Evolutionary conservation across 1,140 invertebrate species (phyloP), one percentile per base, ranked within the genome.

Genomic region (Diprion similis): DNA sequence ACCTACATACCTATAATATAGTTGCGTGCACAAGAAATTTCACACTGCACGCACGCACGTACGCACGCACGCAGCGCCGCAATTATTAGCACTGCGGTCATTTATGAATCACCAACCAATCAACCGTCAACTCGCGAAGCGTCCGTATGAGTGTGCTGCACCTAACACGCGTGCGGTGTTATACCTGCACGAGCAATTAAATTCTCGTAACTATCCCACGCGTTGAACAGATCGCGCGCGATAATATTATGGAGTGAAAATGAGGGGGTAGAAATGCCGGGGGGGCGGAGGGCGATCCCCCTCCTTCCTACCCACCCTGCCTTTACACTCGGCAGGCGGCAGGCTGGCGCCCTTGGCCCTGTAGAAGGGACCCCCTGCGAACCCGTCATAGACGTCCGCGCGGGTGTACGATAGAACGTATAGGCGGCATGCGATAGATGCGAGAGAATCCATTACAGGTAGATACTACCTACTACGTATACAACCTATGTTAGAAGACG

Each of bases 31-130:
- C 2, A 37, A 37, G 24, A 37, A 37, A 37, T 37, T 3, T 37
- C 24, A 37, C 24, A 37, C n/a, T n/a, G n/a, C n/a, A n/a, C n/a
- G n/a, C n/a, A n/a, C n/a, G n/a, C 24, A 37, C 24, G n/a, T n/a
- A n/a, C 24, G 24, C 1, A 37, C 24, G 24, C 24, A 37, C 24
- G 24, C 24, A 37, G 24, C 24, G 24, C 24, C 6, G 24, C 24
- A 37, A 37, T 37, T 37, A 37, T 6, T 1, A 37, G 24, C 24
- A 37, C 24, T 6, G 24, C 6, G 24, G 24, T 37, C 24, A 37
- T 37, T 59, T 70, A 78, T 84, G 82, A 84, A 82, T 84, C 83
- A 84, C 81, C 80, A 75, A 84, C 81, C 80, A 75, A 81, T 81
- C 77, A 77, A 77, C 76, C 73, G 69, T 77, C 59, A 77, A 77